Conservation (phyloP, 2,797 vertebrate species). For the Darevskia nairensis region DNA sequence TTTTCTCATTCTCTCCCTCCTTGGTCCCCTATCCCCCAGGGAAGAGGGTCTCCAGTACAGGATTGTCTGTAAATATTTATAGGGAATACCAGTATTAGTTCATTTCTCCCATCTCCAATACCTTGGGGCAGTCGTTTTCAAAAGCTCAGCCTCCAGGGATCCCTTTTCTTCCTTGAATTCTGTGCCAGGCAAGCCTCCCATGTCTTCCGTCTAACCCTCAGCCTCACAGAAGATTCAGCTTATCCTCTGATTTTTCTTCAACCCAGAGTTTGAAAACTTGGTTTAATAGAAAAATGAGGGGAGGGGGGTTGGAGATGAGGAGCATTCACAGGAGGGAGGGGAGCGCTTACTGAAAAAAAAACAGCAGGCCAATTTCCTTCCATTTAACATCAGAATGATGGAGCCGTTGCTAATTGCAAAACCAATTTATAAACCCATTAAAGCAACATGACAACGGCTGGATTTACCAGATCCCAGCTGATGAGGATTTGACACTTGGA, state of each 20-base stretch:
- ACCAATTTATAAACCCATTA: constrained; percentile 63
- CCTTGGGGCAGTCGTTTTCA: background rate
- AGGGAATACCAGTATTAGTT: background rate
- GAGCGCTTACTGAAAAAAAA: constrained; percentile 32
- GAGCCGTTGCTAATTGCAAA: constrained; percentile 54
- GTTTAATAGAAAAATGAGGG: background rate
- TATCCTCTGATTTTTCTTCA: constrained; percentile 12
- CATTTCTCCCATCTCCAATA: background rate
- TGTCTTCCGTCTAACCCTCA: no score
- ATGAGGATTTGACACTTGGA: constrained; percentile 30
- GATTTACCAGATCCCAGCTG: constrained; percentile 24
- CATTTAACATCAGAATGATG: constrained; percentile 53
- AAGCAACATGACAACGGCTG: constrained; percentile 43
- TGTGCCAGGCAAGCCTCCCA: background rate
- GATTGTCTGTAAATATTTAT: no score
- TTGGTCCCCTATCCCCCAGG: background rate
- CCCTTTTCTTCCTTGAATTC: background rate
- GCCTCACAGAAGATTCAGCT: background rate
- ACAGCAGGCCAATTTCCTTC: constrained; percentile 51
- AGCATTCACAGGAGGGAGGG: background rate
- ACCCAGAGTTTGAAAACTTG: constrained; percentile 33
- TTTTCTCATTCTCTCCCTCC: background rate
- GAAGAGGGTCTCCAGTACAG: background rate
- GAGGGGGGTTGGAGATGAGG: background rate
- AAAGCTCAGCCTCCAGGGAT: background rate